Conservation (phyloP, 2,797 vertebrate genomes). For the Buphagus erythrorhynchus region DNA sequence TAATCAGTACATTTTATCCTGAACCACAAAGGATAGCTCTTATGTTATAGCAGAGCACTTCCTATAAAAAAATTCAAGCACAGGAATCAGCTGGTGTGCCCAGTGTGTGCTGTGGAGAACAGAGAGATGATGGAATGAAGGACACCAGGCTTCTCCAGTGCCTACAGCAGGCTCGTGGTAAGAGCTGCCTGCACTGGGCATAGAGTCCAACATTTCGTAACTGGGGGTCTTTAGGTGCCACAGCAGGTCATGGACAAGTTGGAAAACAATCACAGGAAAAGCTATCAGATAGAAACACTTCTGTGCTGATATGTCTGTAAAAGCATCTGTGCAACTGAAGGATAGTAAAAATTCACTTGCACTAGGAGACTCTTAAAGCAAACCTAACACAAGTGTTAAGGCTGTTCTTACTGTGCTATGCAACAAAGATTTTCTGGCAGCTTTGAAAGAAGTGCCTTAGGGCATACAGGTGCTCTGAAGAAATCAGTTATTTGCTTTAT, state of each 20-base stretch:
- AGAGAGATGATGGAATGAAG: rapidly evolving
- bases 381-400: not conserved
- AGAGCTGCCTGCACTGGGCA: not conserved
- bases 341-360: not conserved
- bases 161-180: not conserved
- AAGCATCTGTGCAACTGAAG: not conserved
- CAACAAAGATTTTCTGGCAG: not conserved
- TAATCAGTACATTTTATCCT: not conserved
- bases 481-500: not conserved
- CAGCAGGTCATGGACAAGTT: not conserved
- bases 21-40: not conserved
- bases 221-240: not conserved
- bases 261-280: not conserved
- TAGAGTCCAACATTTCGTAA: rapidly evolving
- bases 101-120: not conserved
- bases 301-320: not conserved
- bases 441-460: not conserved
- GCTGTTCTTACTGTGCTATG: not conserved
- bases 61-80: not conserved
- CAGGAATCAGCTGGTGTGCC: not conserved
- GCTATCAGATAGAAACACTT: not conserved
- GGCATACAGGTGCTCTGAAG: not conserved
- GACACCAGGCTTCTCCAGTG: not conserved
- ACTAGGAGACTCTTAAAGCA: not conserved
- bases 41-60: not conserved